phyloP scores from a whole-genome alignment of 2,113 vertebrate genomes.

The Gallinago undulata region DNA sequence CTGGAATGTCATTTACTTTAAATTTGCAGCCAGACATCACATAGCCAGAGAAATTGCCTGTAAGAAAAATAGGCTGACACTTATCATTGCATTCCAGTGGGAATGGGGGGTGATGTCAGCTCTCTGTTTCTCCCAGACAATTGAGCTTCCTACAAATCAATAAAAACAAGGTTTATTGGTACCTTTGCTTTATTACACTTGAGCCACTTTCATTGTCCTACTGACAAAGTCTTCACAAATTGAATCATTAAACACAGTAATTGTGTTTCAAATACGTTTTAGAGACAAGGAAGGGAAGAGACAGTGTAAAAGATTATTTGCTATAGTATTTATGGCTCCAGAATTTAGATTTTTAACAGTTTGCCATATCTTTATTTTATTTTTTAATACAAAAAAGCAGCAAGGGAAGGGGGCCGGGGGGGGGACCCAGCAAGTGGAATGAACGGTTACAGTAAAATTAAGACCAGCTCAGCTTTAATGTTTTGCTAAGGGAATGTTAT shows the following conservation, averaged over 20 bases:
- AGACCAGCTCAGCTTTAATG: slow-evolving; percentile 38
- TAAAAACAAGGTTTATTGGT: slow-evolving; percentile 66
- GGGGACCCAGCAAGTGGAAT: background rate
- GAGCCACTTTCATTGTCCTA: slow-evolving; percentile 38
- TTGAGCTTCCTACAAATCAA: slow-evolving; percentile 69
- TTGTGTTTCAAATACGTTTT: slow-evolving; percentile 49
- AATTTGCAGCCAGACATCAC: slow-evolving; percentile 64
- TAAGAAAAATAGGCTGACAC: slow-evolving; percentile 55
- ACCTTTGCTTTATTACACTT: slow-evolving; percentile 47
- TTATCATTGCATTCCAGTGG: slow-evolving; percentile 29
- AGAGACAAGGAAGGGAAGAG: slow-evolving; percentile 5
- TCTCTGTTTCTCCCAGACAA: slow-evolving; percentile 54
- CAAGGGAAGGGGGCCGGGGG: background rate
- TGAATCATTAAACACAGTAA: slow-evolving; percentile 63
- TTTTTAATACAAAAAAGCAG: background rate
- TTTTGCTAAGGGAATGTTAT: slow-evolving; percentile 35
- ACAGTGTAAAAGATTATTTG: slow-evolving; percentile 6
- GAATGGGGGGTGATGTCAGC: slow-evolving; percentile 54
- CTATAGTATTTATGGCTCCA: background rate
- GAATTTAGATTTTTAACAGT: slow-evolving; percentile 26
- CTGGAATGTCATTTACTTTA: slow-evolving; percentile 64
- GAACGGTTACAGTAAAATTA: slow-evolving; percentile 10
- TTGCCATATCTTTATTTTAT: background rate
- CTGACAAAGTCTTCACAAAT: slow-evolving; percentile 32
- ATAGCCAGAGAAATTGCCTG: slow-evolving; percentile 53